Percentiles rank a stretch among this genome's conserved stretches.
phyloP scores from a whole-genome alignment of 1,140 invertebrate species.

The Odontomachus brunneus region DNA sequence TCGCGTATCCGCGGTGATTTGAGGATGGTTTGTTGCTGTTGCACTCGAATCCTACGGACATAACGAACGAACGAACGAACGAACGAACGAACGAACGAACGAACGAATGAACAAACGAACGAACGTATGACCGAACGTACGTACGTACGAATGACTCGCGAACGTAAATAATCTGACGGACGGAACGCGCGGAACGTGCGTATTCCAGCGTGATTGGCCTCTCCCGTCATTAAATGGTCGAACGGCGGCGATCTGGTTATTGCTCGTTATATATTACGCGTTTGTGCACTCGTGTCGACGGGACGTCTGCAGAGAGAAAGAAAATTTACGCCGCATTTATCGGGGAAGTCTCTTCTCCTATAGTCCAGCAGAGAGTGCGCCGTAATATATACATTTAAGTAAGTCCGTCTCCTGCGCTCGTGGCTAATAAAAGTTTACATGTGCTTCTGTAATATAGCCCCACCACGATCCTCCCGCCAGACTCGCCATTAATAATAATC shows the following conservation, averaged over 20 bases:
- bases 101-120: too few species aligned
- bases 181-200: not conserved
- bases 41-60: slow-evolving; percentile 50
- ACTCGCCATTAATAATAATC: slow-evolving; percentile 53
- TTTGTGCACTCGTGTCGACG: slow-evolving; percentile 24
- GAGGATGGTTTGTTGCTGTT: slow-evolving; percentile 57
- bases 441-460: slow-evolving; percentile 60
- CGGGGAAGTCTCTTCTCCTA: not conserved
- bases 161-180: slow-evolving; percentile 41
- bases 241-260: slow-evolving; percentile 42
- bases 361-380: slow-evolving; percentile 19
- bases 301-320: not conserved
- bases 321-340: slow-evolving; percentile 6
- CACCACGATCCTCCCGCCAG: slow-evolving; percentile 30
- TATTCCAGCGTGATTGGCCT: not conserved
- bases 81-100: too few species aligned
- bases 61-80: slow-evolving; percentile 25
- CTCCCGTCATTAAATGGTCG: not conserved
- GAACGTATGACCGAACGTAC: too few species aligned
- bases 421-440: slow-evolving; percentile 52
- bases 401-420: slow-evolving; percentile 33
- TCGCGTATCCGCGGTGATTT: too few species aligned
- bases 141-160: slow-evolving; percentile 53
- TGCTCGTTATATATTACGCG: slow-evolving; percentile 33
- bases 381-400: slow-evolving; percentile 4